Evolutionary conservation across 1,140 invertebrate species (phyloP), one percentile per base, ranked within the genome.

Genomic region (Oryzaephilus surinamensis): DNA sequence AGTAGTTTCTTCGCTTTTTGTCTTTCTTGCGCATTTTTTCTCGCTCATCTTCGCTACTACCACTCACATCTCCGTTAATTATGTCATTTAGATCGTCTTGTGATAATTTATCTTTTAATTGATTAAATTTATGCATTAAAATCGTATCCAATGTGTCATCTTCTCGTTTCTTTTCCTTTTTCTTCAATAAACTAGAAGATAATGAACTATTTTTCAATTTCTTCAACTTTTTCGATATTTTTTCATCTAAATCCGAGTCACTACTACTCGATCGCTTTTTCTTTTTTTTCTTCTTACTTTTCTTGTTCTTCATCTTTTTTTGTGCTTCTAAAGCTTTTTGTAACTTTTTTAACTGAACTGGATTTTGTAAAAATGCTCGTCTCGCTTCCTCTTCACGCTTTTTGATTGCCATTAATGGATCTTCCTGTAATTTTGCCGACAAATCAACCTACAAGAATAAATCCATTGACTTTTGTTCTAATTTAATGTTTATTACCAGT

Each of bases 391-490:
- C 74, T 65, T 93, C 85, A 38, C 79, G 74, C 59, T 86, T 80
- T 52, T 85, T 84, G 1, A 95, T 92, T 2, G 77, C 67, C 52
- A 87, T 77, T 17, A 95, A 59, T 1, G 91, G 91, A 71, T 95
- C 91, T 65, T 95, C 91, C 60, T 88, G 74, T 39, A 92, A 71
- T 64, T 94, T 94, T 29, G 81, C 72, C 23, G 70, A 72, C 43
- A 88, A 65, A 64, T 91, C 85, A 4, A 87, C 83, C 50, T 56
- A 37, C 20, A 50, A 49, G 10, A 12, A 18, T 13, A 34, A 2
- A 31, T 4, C 15, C 5, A 28, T n/a, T 30, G 12, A 31, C 2
- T n/a, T n/a, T n/a, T n/a, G n/a, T n/a, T n/a, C n/a, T n/a, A n/a
- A n/a, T n/a, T n/a, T n/a, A n/a, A n/a, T n/a, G 18, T 32, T 7